Evolutionary conservation across 2,113 vertebrate genomes (phyloP).

Genomic region (Chionodraco myersi): DNA sequence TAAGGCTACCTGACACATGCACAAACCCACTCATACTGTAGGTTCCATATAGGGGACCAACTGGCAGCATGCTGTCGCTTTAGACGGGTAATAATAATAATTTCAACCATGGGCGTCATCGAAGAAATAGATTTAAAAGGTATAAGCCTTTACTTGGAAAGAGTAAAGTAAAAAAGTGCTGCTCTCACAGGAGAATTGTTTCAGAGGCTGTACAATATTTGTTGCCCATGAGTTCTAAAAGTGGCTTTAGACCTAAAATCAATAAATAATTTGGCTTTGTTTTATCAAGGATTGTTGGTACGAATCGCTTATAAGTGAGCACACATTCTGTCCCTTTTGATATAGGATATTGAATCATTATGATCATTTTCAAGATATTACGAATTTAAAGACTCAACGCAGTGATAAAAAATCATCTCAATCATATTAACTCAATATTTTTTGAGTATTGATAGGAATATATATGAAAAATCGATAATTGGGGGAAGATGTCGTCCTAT

Average conservation of each 20-base stretch:
- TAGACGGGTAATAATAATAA: constrained; percentile 64
- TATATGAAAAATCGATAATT: too few relatives aligned
- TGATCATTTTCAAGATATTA: not conserved
- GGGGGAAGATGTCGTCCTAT: too few relatives aligned
- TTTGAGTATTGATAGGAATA: too few relatives aligned
- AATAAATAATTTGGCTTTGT: constrained; percentile 66
- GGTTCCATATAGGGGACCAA: constrained; percentile 18
- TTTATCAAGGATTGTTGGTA: constrained; percentile 35
- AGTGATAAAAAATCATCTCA: not conserved
- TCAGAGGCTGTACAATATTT: constrained; percentile 52
- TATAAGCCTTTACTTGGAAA: constrained; percentile 30
- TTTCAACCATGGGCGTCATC: constrained; percentile 55
- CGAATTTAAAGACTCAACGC: not conserved
- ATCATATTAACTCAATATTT: not conserved
- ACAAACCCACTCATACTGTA: constrained; percentile 35
- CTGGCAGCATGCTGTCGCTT: constrained; percentile 39
- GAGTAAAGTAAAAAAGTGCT: constrained; percentile 18
- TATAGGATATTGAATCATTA: not conserved
- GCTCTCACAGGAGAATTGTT: constrained; percentile 63
- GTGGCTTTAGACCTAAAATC: constrained; percentile 61
- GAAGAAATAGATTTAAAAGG: constrained; percentile 60
- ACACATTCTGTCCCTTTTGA: not conserved
- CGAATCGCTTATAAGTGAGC: constrained; percentile 16
- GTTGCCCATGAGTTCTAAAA: constrained; percentile 50
- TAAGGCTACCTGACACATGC: constrained; percentile 29